phyloP scores from a whole-genome alignment of 2,888 invertebrate species.

The Ennomos quercinarius region DNA sequence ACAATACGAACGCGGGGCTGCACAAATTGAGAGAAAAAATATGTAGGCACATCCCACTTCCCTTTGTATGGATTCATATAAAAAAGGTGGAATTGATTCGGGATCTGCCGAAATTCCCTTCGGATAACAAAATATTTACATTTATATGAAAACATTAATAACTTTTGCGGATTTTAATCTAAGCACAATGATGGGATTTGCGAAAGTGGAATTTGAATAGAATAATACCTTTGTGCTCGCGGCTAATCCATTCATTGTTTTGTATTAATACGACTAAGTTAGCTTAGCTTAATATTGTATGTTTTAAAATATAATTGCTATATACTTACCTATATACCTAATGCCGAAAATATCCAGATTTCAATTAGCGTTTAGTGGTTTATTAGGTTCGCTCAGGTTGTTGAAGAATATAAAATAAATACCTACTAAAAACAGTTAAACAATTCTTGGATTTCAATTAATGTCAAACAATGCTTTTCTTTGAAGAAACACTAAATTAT shows the following conservation, averaged over 20 bases:
- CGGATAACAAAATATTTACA: constrained; percentile 65
- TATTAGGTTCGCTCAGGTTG: too few relatives aligned
- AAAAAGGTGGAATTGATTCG: constrained; percentile 63
- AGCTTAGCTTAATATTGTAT: too few relatives aligned
- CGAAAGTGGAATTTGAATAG: constrained; percentile 43
- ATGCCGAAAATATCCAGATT: too few relatives aligned
- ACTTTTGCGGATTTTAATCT: constrained; percentile 53
- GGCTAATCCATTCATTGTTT: constrained; percentile 45
- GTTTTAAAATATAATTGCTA: too few relatives aligned
- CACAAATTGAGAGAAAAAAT: constrained; percentile 46
- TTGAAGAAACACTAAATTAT: too few relatives aligned
- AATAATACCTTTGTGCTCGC: constrained; percentile 37
- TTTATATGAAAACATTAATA: constrained; percentile 70
- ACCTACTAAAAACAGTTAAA: too few relatives aligned
- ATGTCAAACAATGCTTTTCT: too few relatives aligned
- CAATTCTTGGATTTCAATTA: too few relatives aligned
- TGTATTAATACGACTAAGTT: constrained; percentile 20
- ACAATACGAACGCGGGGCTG: constrained; percentile 10
- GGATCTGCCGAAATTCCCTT: constrained; percentile 56
- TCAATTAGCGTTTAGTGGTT: too few relatives aligned
- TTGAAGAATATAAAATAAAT: too few relatives aligned
- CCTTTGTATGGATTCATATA: constrained; percentile 38
- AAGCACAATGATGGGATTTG: constrained; percentile 44
- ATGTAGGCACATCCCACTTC: constrained; percentile 13
- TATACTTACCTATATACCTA: too few relatives aligned